Evolutionary conservation across 2,797 vertebrate species (phyloP).

Genomic region (Megalops cyprinoides): DNA sequence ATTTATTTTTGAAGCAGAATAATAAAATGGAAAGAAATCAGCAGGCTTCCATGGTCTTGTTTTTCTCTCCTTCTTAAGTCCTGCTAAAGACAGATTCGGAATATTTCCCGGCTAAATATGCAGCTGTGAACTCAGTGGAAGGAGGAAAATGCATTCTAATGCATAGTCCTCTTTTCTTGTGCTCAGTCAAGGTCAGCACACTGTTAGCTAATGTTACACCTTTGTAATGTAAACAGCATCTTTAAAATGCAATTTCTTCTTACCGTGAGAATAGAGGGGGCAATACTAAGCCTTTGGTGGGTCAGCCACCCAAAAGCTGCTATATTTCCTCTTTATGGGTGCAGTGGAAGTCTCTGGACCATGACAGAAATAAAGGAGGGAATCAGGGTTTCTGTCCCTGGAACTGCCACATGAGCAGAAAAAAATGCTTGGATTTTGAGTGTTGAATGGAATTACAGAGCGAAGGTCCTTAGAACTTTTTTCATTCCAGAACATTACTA

Average conservation of each 20-base stretch:
- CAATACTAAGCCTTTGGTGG: conserved; percentile 61
- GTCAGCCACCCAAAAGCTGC: conserved; percentile 58
- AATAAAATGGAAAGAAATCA: background rate
- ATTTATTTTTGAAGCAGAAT: background rate
- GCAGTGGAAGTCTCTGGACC: conserved; percentile 58
- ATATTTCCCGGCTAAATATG: conserved; percentile 29
- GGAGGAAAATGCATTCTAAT: conserved; percentile 63
- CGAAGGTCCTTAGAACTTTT: too few species aligned
- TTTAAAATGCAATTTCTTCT: conserved; percentile 65
- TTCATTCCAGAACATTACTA: too few species aligned
- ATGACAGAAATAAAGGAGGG: conserved; percentile 72
- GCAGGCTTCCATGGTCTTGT: background rate
- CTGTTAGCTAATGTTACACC: conserved; percentile 58
- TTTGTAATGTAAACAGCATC: conserved; percentile 60
- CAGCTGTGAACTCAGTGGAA: conserved; percentile 19
- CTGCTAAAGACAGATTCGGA: conserved; percentile 21
- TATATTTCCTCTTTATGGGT: conserved; percentile 43
- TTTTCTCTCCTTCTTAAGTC: conserved; percentile 44
- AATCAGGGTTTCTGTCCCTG: conserved; percentile 72
- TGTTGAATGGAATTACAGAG: conserved; percentile 72
- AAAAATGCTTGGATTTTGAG: conserved; percentile 75
- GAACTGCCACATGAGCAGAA: conserved; percentile 70
- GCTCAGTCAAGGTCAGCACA: conserved; percentile 56
- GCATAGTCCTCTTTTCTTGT: conserved; percentile 30
- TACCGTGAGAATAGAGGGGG: conserved; percentile 51